Base-by-base conservation (phyloP, 2,113 vertebrate genomes). In the Ophthalmolycus amberensis region DNA sequence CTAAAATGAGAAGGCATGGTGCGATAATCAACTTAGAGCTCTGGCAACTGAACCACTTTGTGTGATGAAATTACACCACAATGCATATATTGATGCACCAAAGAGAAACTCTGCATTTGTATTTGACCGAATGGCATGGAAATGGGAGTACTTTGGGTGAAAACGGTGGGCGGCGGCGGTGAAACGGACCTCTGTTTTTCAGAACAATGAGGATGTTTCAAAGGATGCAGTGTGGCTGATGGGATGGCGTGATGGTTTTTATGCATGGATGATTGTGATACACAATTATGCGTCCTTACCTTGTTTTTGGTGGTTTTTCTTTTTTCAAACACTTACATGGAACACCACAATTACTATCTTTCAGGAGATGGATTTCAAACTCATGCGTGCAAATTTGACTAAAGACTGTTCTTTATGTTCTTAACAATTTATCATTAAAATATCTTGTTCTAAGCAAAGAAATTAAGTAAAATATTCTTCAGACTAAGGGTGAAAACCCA, bases 11-110 rank as follows among this genome's bases (percentile, higher is more conserved):
- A 93, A 69, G 56, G 71, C 82, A 82, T 67, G 48, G 82, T 84
- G 79, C 50, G 14, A 88, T 94, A 94, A 94, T 95, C 89, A 94
- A 94, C 89, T 95, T 94, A 90, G 62, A 79, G 73, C 88, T 82
- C 65, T 63, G 71, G 40, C 85, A 86, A 92, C 81, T 90, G 70
- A 85, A 88, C 81, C 92, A 92, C 93, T 95, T 93, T 93, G 91
- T 80, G 72, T 87, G 83, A 95, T 94, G 90, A 94, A 93, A 91
- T 92, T 79, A 90, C 76, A 50, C 50, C 78, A 25, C 46, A 38
- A 73, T 82, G 80, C 44, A 81, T 67, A 81, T 67, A 83, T 80
- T 37, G 68, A 88, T 85, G 83, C 44, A 27, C 62, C 65, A 67
- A 71, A 76, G 46, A 85, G 73, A 83, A 89, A 82, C 68, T 46